phyloP scores from a whole-genome alignment of 2,797 vertebrate species.

The Siniperca scherzeri region DNA sequence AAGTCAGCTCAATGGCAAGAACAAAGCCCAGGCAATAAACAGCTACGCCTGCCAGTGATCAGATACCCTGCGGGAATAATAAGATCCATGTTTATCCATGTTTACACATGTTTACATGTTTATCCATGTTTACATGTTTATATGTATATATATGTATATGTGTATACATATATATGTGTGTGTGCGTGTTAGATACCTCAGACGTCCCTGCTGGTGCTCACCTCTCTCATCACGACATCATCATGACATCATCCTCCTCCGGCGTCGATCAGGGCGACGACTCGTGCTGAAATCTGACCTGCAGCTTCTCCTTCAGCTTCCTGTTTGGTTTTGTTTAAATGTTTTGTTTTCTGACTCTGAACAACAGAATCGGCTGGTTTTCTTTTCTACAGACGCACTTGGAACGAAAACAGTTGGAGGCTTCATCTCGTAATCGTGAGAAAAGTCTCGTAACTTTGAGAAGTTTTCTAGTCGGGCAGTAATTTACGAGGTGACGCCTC shows the following conservation, averaged over 20 bases:
- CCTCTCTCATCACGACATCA: conserved; percentile 28
- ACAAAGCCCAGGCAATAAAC: no score
- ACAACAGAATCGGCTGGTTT: background rate
- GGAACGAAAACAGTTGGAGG: background rate
- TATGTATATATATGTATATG: no score
- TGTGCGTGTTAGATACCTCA: conserved; percentile 89
- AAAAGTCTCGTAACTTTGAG: background rate
- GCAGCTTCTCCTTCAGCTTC: conserved; percentile 62
- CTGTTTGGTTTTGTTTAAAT: background rate
- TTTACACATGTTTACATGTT: no score
- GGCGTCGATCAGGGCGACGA: conserved; percentile 8
- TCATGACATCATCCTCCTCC: conserved; percentile 9
- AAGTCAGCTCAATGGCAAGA: no score
- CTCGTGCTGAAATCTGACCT: conserved; percentile 83
- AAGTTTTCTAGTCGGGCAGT: background rate
- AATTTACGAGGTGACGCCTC: background rate
- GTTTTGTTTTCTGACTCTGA: background rate
- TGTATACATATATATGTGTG: no score
- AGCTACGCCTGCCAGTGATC: no score
- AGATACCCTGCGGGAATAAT: no score
- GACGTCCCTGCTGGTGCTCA: conserved; percentile 67
- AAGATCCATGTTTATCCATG: no score
- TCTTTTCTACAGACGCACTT: background rate
- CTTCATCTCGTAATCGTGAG: background rate
- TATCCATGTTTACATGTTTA: no score